A percentile compares a stretch with the other conserved stretches of the same genome.
phyloP scores from a whole-genome alignment of 1,140 invertebrate species.

The Zaprionus vittiger region DNA sequence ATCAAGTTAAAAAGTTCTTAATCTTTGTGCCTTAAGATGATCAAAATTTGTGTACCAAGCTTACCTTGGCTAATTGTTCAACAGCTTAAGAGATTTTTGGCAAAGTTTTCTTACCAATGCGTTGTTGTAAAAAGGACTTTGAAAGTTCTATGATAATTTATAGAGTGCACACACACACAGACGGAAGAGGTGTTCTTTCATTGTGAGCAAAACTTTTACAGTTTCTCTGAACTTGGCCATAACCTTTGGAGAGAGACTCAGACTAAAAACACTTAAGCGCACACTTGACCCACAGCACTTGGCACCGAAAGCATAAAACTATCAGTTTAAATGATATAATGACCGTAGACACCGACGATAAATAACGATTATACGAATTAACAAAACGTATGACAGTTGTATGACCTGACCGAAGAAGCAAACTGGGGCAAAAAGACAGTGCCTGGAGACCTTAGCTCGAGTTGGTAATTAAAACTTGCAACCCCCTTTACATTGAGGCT shows the following conservation, averaged over 20 bases:
- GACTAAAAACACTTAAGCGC: conserved; percentile 22
- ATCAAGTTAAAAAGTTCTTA: background rate
- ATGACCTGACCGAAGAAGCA: background rate
- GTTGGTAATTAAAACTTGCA: conserved; percentile 76
- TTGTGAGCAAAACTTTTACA: conserved; percentile 42
- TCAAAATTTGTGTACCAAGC: background rate
- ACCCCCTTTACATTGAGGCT: conserved; percentile 31
- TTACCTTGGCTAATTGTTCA: background rate
- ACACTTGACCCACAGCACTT: conserved; percentile 42
- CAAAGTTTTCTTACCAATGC: background rate
- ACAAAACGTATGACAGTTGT: conserved; percentile 30
- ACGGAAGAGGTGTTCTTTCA: conserved; percentile 1
- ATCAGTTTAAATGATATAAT: conserved; percentile 58
- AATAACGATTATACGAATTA: conserved; percentile 71
- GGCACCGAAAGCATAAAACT: conserved; percentile 26
- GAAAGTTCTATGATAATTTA: conserved; percentile 30
- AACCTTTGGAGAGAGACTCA: conserved; percentile 27
- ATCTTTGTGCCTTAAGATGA: background rate
- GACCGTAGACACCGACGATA: conserved; percentile 56
- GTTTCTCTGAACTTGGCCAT: conserved; percentile 46
- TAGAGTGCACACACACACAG: conserved; percentile 5
- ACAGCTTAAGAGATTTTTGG: conserved; percentile 15
- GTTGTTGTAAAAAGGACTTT: conserved; percentile 1
- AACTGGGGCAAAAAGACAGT: background rate
- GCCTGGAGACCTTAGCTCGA: conserved; percentile 22